A percentile compares a stretch with the other conserved stretches of the same genome.
These are phyloP conservation scores for Etia nguti DNA, from an alignment of 2,113 vertebrate species.

Conservation along the genomic window DNA sequence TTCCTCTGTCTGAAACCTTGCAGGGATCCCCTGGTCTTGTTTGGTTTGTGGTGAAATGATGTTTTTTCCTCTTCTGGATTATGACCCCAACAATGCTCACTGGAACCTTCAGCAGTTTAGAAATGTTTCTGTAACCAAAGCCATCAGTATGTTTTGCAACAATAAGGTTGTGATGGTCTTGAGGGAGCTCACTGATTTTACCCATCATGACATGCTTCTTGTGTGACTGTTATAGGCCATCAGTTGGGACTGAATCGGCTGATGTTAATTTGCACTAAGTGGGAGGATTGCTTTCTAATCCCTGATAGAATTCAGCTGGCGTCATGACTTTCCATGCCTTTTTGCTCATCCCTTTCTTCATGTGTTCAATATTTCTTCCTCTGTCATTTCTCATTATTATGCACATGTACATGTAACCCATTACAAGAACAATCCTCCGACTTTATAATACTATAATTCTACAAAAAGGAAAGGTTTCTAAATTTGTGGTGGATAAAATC, in stretches of 20 bases:
- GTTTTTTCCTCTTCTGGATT: background rate
- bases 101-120: background rate
- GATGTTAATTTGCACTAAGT: background rate
- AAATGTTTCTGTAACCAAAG: background rate
- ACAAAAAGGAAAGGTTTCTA: background rate
- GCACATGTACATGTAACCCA: accelerated
- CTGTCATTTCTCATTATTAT: background rate
- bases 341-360: background rate
- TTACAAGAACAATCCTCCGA: background rate
- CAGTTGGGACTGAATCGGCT: background rate
- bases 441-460: background rate
- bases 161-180: background rate
- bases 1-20: background rate
- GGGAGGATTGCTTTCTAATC: background rate
- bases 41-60: background rate
- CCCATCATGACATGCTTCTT: background rate
- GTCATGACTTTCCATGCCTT: background rate
- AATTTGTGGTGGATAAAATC: background rate
- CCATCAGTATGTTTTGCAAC: background rate
- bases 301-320: background rate
- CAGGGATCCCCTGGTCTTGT: background rate
- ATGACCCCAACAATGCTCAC: background rate
- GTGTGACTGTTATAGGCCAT: background rate
- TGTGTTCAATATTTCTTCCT: background rate
- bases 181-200: background rate